phyloP scores from a whole-genome alignment of 2,888 invertebrate genomes.

The Spilarctia lutea region DNA sequence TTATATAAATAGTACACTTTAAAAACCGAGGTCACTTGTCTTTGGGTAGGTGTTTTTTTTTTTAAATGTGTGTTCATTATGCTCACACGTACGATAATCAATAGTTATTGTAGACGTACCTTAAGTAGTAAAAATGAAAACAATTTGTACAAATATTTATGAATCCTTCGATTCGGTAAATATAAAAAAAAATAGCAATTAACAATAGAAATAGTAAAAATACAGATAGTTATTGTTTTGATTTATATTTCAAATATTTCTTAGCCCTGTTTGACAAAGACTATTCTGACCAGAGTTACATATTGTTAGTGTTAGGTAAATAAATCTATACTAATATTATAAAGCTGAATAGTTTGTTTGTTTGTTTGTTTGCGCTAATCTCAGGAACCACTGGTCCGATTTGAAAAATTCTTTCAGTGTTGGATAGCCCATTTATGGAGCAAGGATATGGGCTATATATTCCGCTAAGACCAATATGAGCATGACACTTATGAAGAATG shows the following conservation, averaged over 20 bases:
- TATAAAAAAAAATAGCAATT: neutral
- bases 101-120: neutral
- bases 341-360: too few relatives aligned
- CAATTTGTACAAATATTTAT: neutral
- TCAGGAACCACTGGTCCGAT: too few relatives aligned
- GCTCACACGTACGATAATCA: neutral
- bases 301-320: neutral
- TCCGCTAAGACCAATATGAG: too few relatives aligned
- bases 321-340: too few relatives aligned
- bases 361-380: too few relatives aligned
- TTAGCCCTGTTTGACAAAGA: neutral
- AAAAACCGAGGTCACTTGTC: neutral
- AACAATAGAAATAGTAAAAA: neutral
- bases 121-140: neutral
- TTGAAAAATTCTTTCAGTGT: too few relatives aligned
- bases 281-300: neutral
- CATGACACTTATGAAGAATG: too few relatives aligned
- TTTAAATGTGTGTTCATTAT: neutral
- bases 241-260: neutral
- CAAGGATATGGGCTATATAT: too few relatives aligned
- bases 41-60: neutral
- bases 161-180: neutral
- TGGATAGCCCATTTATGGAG: too few relatives aligned
- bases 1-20: too few relatives aligned
- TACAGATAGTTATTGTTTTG: neutral